Conservation (phyloP, 2,113 vertebrate genomes). For the Malurus cyaneus region DNA sequence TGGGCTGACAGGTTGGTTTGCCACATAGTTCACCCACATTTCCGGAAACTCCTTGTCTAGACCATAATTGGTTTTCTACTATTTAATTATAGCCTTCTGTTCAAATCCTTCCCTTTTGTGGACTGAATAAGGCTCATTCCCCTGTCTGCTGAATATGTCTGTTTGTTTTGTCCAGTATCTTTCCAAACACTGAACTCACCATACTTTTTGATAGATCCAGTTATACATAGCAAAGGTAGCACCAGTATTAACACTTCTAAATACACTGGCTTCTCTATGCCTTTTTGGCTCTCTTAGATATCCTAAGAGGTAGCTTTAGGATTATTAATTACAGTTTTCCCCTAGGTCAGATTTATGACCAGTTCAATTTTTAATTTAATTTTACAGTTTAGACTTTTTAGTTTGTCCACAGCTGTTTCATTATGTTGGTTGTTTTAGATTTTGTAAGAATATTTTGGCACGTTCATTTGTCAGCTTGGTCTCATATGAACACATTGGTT, state of each 20-base stretch:
- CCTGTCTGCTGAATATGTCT: neutral
- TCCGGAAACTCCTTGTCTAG: neutral
- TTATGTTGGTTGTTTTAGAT: neutral
- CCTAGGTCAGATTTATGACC: neutral
- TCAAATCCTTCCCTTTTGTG: neutral
- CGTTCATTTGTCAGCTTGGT: neutral
- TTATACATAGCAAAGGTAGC: neutral
- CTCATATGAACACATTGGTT: neutral
- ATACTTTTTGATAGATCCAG: neutral
- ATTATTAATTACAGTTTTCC: neutral
- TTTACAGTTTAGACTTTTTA: neutral
- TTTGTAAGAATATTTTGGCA: neutral
- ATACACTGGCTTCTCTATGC: neutral
- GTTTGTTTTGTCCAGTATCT: neutral
- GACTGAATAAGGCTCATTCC: neutral
- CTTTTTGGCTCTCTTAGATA: neutral
- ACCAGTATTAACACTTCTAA: neutral
- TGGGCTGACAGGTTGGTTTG: neutral
- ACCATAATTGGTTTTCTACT: neutral
- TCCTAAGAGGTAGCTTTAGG: neutral
- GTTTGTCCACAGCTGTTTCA: neutral
- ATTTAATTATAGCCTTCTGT: neutral
- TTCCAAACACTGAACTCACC: neutral
- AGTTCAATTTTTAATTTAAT: neutral
- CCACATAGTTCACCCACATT: rapidly evolving